phyloP scores from a whole-genome alignment of 2,113 vertebrate genomes.

The Myotis lucifugus region DNA sequence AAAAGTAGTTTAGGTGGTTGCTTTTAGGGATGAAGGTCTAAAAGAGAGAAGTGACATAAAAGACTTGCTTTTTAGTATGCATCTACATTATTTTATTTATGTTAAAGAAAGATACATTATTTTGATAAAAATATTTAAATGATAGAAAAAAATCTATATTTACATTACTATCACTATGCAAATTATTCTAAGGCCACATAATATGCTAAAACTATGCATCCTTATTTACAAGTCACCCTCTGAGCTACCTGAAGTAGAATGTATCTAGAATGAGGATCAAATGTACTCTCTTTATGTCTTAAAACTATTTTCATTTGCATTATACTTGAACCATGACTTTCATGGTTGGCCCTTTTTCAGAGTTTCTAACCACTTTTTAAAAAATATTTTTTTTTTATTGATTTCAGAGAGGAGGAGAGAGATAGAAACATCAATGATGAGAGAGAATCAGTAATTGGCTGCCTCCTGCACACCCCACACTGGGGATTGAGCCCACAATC shows the following conservation, averaged over 20 bases:
- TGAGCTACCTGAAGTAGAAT: not conserved
- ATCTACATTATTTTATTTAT: not conserved
- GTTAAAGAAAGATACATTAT: not conserved
- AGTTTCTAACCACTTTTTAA: not conserved
- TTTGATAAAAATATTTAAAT: conserved; percentile 7
- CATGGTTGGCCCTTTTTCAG: not conserved
- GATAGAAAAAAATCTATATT: not conserved
- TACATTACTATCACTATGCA: not conserved
- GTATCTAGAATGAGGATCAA: not conserved
- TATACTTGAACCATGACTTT: not conserved
- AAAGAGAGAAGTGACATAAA: not conserved
- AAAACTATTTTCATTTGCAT: not conserved
- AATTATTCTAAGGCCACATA: not conserved
- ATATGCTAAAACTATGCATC: not conserved
- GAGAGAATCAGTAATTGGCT: no score
- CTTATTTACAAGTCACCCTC: not conserved
- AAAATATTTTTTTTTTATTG: no score
- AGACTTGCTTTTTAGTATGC: not conserved
- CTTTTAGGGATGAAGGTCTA: not conserved
- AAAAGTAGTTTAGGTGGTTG: not conserved
- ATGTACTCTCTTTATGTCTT: not conserved
- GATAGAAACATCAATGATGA: no score
- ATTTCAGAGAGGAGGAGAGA: no score
- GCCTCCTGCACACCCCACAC: no score
- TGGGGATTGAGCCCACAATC: no score